phyloP scores from a whole-genome alignment of 2,888 invertebrate species.

The Busseola fusca region DNA sequence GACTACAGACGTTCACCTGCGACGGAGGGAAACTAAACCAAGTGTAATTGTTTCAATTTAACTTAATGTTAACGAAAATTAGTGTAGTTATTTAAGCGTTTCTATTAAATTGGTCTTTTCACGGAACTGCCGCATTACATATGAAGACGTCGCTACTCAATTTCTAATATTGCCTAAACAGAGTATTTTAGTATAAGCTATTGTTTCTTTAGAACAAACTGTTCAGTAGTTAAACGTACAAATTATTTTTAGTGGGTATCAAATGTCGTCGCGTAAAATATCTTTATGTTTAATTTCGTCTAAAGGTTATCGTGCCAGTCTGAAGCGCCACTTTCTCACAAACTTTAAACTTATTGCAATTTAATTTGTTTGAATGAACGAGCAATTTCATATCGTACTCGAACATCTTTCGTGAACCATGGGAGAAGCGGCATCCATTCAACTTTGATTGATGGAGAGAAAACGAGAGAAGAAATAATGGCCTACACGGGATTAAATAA shows the following conservation, averaged over 20 bases:
- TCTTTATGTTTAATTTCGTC: constrained; percentile 10
- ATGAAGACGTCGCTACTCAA: background rate
- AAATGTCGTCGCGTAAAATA: background rate
- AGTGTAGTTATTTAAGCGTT: constrained; percentile 35
- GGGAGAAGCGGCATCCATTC: constrained; percentile 49
- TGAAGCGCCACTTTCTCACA: constrained; percentile 41
- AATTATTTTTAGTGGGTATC: background rate
- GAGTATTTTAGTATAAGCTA: background rate
- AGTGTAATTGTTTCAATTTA: constrained; percentile 60
- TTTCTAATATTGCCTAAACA: constrained; percentile 17
- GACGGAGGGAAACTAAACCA: constrained; percentile 48
- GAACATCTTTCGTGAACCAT: constrained; percentile 44
- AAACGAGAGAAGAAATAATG: constrained; percentile 49
- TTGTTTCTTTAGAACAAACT: background rate
- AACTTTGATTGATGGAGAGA: constrained; percentile 62
- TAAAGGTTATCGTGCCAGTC: constrained; percentile 45
- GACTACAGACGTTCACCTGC: constrained; percentile 70
- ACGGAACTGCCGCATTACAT: constrained; percentile 27
- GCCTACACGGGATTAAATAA: constrained; percentile 30
- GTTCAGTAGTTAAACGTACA: background rate
- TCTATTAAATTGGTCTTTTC: constrained; percentile 22
- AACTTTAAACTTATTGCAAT: constrained; percentile 55
- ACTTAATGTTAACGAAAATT: constrained; percentile 51
- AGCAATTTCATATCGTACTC: constrained; percentile 54
- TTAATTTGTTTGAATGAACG: constrained; percentile 62